Percentiles rank a stretch among this genome's conserved stretches.
These are phyloP conservation scores for Heliconius charithonia DNA, from an alignment of 2,888 invertebrate genomes.

Conservation along the genomic window DNA sequence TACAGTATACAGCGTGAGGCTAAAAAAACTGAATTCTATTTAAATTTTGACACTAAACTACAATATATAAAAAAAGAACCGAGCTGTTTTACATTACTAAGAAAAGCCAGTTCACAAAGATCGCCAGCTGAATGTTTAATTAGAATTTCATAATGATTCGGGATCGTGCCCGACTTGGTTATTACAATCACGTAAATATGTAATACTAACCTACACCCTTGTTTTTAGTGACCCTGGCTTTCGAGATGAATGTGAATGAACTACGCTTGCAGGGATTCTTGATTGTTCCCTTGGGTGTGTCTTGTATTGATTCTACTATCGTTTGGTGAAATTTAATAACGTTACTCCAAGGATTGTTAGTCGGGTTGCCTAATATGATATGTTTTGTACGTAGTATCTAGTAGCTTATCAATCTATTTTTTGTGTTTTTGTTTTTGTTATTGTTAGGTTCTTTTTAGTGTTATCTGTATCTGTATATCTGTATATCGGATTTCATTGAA, in stretches of 20 bases:
- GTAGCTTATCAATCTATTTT: neutral
- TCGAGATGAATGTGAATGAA: conserved; percentile 43
- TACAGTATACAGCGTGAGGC: too few species aligned
- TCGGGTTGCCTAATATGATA: neutral
- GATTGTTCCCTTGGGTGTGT: conserved; percentile 35
- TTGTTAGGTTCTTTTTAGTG: too few species aligned
- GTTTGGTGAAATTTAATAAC: conserved; percentile 36
- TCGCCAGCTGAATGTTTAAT: conserved; percentile 61
- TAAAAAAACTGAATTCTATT: too few species aligned
- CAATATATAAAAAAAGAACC: neutral
- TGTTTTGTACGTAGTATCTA: neutral
- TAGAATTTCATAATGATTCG: conserved; percentile 63
- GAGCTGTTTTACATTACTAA: conserved; percentile 11
- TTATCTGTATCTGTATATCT: too few species aligned
- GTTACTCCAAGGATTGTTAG: conserved; percentile 13
- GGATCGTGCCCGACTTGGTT: conserved; percentile 55
- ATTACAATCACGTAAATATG: conserved; percentile 65
- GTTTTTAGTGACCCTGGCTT: conserved; percentile 46
- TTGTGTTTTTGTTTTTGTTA: neutral
- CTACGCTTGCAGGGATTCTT: conserved; percentile 33
- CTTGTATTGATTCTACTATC: conserved; percentile 40
- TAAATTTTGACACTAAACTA: neutral
- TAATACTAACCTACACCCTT: conserved; percentile 54
- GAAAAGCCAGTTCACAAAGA: conserved; percentile 46
- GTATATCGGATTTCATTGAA: too few species aligned